These are phyloP conservation scores for Neodiprion fabricii DNA, from an alignment of 1,140 invertebrate genomes.

Conservation along the genomic window DNA sequence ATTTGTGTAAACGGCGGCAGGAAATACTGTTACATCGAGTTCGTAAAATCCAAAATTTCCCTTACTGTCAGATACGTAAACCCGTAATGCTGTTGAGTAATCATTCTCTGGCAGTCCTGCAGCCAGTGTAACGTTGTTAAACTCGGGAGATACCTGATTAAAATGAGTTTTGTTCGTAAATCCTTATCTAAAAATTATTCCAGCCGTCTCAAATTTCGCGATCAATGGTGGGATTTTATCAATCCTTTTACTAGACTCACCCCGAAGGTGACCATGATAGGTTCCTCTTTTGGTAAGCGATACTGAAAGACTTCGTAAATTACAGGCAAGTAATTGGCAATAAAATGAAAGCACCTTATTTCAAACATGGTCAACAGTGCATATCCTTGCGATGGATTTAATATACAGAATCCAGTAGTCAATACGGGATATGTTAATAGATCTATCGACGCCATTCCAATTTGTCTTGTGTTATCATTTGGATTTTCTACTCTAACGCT, in stretches of 20 bases:
- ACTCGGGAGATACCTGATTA: conserved; percentile 5
- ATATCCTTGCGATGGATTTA: not conserved
- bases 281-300: conserved; percentile 5
- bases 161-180: not conserved
- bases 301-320: conserved; percentile 11
- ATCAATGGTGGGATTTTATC: not conserved
- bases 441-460: not conserved
- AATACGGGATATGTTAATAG: not conserved
- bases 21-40: not conserved
- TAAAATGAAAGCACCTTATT: not conserved
- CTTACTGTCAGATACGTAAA: conserved; percentile 5
- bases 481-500: not conserved
- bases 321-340: not conserved
- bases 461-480: not conserved
- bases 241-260: not conserved
- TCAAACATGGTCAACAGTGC: not conserved
- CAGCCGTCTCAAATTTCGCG: not conserved
- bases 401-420: not conserved
- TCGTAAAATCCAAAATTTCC: not conserved
- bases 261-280: not conserved
- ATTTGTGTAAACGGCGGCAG: not conserved
- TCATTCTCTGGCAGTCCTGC: conserved; percentile 6
- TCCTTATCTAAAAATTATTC: not conserved
- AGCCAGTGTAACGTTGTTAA: not conserved
- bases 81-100: not conserved